These are phyloP conservation scores for Oeneis ivallda DNA, from an alignment of 2,888 invertebrate genomes.

Conservation along the genomic window DNA sequence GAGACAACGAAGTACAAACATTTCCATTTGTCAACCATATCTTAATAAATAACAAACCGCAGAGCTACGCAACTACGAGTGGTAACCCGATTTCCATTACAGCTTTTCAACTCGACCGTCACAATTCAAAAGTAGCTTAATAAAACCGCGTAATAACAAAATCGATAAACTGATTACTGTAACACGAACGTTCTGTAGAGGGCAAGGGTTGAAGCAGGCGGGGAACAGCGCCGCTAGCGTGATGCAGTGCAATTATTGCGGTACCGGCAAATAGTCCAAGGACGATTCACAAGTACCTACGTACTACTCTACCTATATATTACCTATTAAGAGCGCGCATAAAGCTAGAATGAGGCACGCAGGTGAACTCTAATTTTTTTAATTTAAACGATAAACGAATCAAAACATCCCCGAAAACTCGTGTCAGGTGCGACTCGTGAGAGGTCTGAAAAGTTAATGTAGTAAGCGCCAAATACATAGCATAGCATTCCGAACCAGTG, in stretches of 20 bases:
- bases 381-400: no score
- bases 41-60: constrained; percentile 9
- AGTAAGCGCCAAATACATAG: no score
- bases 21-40: background rate
- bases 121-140: constrained; percentile 40
- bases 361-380: no score
- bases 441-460: no score
- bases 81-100: constrained; percentile 22
- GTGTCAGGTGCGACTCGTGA: no score
- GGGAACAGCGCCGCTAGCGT: constrained; percentile 56
- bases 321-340: no score
- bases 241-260: constrained; percentile 73
- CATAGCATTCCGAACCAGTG: no score
- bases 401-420: no score
- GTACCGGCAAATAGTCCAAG: constrained; percentile 71
- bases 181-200: constrained; percentile 42
- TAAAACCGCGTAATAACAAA: constrained; percentile 45
- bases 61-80: constrained; percentile 3
- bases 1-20: background rate
- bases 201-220: constrained; percentile 44
- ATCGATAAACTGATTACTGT: constrained; percentile 50
- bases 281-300: constrained; percentile 45
- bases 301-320: background rate
- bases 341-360: no score
- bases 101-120: constrained; percentile 17